Evolutionary conservation across 2,797 vertebrate genomes (phyloP), one percentile per base, ranked within the genome.

Genomic region (Nyctalus aviator): DNA sequence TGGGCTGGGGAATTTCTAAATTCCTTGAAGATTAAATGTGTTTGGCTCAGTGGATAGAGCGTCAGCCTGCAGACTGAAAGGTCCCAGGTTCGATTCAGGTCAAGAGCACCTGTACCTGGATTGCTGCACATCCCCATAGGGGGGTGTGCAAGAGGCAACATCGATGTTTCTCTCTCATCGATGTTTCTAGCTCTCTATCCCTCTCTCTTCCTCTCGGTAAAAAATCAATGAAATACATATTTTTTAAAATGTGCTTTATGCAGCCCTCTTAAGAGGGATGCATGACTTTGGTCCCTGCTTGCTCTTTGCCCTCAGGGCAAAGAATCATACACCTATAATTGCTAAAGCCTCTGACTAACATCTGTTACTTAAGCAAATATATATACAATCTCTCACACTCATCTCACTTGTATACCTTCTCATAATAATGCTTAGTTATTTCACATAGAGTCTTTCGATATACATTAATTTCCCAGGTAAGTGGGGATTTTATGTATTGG

Each of bases 331-430:
- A 68, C 48, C 15, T 76, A 11, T 71, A 32, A 37, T 76, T 94
- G 68, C n/a, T 77, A 88, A 93, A 84, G 27, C 64, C 30, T 93
- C 96, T 84, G 62, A 66, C 73, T 85, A 72, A 17, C 17, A 46
- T 69, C 15, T 75, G 73, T 5, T 93, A 30, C 50, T 88, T 81
- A 55, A 10, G 2, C 25, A 62, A 30, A 62, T 30, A 62, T 14
- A 14, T 59, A 62, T 27, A n/a, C 0, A 66, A 48, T 32, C n/a
- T 83, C 32, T 76, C 37, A 76, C 25, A 62, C 11, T 48, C 32
- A 77, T 41, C 48, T 93, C 32, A 68, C 62, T 73, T 57, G 20
- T 55, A 41, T 59, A 30, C n/a, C 41, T 15, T 75, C 44, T 90
- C 82, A 84, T 91, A 55, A 46, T 81, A 59, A 73, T 44, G 77